phyloP scores from a whole-genome alignment of 2,797 vertebrate genomes.

The Dicrostonyx torquatus region DNA sequence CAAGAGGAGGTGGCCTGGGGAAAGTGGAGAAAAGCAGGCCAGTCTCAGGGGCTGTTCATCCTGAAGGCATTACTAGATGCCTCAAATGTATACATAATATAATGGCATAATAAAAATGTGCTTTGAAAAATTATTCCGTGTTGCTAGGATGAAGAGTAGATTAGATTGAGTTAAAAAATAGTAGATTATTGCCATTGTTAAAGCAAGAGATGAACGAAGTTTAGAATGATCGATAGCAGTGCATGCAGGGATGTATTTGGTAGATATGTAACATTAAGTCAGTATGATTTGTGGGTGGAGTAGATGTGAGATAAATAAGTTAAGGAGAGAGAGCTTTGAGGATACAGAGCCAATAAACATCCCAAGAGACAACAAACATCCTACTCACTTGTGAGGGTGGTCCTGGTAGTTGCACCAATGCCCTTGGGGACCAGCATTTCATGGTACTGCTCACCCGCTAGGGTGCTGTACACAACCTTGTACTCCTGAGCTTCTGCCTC shows the following conservation, averaged over 20 bases:
- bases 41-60: neutral
- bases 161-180: neutral
- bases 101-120: neutral
- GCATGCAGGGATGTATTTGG: accelerated
- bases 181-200: neutral
- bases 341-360: accelerated
- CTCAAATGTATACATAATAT: neutral
- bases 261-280: too few relatives aligned
- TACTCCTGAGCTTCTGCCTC: constrained; percentile 95
- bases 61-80: neutral
- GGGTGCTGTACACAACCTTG: constrained; percentile 96
- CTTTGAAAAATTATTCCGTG: neutral
- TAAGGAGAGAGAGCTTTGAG: neutral
- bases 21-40: neutral
- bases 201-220: neutral
- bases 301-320: neutral
- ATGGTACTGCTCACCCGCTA: constrained; percentile 97
- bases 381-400: constrained; percentile 90
- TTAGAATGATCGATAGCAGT: neutral
- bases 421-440: constrained; percentile 91
- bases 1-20: neutral
- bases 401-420: constrained; percentile 90
- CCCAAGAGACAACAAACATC: neutral
- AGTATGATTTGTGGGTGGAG: neutral
- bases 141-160: neutral